These are phyloP conservation scores for Cygnus buccinator DNA, from an alignment of 2,113 vertebrate species.

Conservation along the genomic window DNA sequence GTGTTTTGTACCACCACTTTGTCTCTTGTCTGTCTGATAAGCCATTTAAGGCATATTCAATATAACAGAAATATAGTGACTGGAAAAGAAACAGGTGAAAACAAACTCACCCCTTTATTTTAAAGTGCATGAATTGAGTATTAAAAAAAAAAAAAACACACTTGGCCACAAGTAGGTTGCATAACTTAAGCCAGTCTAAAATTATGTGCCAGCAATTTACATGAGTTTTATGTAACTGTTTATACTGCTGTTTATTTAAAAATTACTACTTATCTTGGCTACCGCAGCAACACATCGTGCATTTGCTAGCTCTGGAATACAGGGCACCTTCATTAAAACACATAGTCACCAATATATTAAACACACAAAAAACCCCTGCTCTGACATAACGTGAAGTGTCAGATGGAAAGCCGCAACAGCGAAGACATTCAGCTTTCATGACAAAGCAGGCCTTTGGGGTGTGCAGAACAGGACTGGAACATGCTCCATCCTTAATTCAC, in stretches of 20 bases:
- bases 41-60: neutral
- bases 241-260: slow-evolving; percentile 79
- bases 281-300: slow-evolving; percentile 69
- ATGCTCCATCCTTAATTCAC: slow-evolving; percentile 69
- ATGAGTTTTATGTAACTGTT: slow-evolving; percentile 78
- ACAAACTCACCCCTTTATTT: slow-evolving; percentile 34
- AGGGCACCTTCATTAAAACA: slow-evolving; percentile 76
- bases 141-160: neutral
- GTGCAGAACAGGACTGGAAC: slow-evolving; percentile 47
- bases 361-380: slow-evolving; percentile 54
- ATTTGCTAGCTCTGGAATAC: slow-evolving; percentile 71
- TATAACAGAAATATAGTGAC: neutral
- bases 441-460: slow-evolving; percentile 68
- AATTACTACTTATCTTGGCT: slow-evolving; percentile 76
- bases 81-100: slow-evolving; percentile 62
- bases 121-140: slow-evolving; percentile 18
- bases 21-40: neutral
- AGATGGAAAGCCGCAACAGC: slow-evolving; percentile 70
- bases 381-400: slow-evolving; percentile 72
- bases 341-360: slow-evolving; percentile 73
- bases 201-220: slow-evolving; percentile 74
- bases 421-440: slow-evolving; percentile 57
- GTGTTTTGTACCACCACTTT: neutral
- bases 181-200: slow-evolving; percentile 74
- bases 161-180: slow-evolving; percentile 69